Evolutionary conservation across 2,888 invertebrate species (phyloP).

Genomic region (Drosophila meridiana): DNA sequence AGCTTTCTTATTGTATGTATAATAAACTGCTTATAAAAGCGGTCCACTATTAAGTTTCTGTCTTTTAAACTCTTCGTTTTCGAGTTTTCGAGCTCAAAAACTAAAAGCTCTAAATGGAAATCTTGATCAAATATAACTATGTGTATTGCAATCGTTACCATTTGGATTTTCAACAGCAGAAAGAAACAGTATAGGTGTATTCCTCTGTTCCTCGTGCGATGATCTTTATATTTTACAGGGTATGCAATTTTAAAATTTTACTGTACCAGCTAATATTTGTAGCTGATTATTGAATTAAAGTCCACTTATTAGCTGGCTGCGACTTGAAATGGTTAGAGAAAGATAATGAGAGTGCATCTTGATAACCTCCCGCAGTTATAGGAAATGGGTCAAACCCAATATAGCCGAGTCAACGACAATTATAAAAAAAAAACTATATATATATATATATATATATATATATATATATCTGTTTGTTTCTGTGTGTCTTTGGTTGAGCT

Average conservation of each 20-base stretch:
- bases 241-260: background rate
- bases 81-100: too few species aligned
- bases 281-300: constrained; percentile 24
- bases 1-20: too few species aligned
- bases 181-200: too few species aligned
- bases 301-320: constrained; percentile 3
- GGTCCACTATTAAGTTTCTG: too few species aligned
- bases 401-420: background rate
- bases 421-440: background rate
- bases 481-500: constrained; percentile 3
- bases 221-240: background rate
- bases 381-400: background rate
- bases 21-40: too few species aligned
- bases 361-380: constrained; percentile 45
- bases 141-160: too few species aligned
- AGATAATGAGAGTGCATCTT: constrained; percentile 27
- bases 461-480: background rate
- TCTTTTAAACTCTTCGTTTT: too few species aligned
- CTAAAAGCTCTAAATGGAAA: too few species aligned
- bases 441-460: background rate
- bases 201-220: background rate
- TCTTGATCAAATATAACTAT: too few species aligned
- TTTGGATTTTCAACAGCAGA: too few species aligned
- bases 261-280: background rate
- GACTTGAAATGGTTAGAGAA: constrained; percentile 17